Base-by-base conservation (phyloP, 2,113 vertebrate genomes). In the Lampris megalopsis region DNA sequence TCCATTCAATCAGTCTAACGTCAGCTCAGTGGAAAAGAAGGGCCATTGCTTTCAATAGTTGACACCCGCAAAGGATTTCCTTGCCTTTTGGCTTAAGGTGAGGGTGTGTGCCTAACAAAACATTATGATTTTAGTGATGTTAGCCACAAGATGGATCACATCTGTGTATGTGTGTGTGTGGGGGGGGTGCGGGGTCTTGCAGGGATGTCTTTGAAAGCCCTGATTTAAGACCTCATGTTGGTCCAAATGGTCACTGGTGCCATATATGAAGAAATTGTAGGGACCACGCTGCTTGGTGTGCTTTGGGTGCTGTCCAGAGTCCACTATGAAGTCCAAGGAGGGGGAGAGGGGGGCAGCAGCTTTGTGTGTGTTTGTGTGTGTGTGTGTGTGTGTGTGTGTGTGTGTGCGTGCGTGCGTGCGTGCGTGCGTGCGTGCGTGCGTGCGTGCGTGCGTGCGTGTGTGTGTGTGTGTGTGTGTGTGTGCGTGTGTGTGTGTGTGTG, bases 291-390 rank as follows among this genome's bases (percentile, higher is more conserved):
- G 47, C 61, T 80, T 47, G 49, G 68, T 84, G 11, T 81, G 58
- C 60, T 72, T 75, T 85, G 81, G 82, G 81, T 45, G 6, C 5
- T 1, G 13, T 80, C 78, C 85, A 89, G 72, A 71, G 62, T 82
- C 63, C 50, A 64, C 40, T 71, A 73, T 68, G 35, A 75, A 10
- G 13, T 74, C 79, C 60, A 38, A 53, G 77, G 52, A 68, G 65
- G 72, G 8, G 38, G 53, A 79, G 52, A 68, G 65, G 72, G 8
- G 6, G 11, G 24, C 57, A 37, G 36, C 38, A 60, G 63, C 45
- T 57, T 24, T 35, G 1, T 57, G 24, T 58, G 24, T 58, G 48
- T 63, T 38, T 58, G 13, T 48, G 68, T 38, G 54, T 57, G 41
- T 58, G 3, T 53, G 40, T 53, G 13, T 41, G 57, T 57, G 64